These are phyloP conservation scores for Nephotettix cincticeps DNA, from an alignment of 1,140 invertebrate species.

Conservation along the genomic window DNA sequence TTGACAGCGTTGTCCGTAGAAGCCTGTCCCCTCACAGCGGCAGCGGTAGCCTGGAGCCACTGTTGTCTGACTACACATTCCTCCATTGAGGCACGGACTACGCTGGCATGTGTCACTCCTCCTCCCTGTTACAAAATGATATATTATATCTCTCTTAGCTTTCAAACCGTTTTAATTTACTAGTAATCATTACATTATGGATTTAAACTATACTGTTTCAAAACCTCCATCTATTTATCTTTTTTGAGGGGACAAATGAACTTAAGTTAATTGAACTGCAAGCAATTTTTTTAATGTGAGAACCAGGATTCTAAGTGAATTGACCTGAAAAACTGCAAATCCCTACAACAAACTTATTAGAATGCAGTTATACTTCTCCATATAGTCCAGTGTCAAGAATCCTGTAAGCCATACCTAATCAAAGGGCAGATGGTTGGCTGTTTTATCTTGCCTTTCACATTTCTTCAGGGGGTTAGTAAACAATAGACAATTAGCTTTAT, in stretches of 20 bases:
- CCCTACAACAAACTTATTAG: too few species aligned
- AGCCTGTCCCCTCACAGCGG: slow-evolving; percentile 70
- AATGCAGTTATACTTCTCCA: too few species aligned
- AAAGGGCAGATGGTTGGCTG: too few species aligned
- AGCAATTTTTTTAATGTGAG: too few species aligned
- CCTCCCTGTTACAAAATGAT: slow-evolving; percentile 50
- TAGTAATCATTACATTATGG: background rate
- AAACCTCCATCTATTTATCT: slow-evolving; percentile 8
- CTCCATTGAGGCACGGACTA: slow-evolving; percentile 61
- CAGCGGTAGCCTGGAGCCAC: slow-evolving; percentile 66
- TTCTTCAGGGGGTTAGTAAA: too few species aligned
- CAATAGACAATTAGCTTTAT: too few species aligned
- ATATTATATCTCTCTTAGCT: background rate
- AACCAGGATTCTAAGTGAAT: too few species aligned
- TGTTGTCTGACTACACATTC: slow-evolving; percentile 67
- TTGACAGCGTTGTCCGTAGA: slow-evolving; percentile 65
- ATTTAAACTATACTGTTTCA: background rate
- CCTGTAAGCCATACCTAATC: too few species aligned
- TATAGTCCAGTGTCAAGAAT: too few species aligned
- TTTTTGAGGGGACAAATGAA: background rate
- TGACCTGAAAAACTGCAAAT: too few species aligned
- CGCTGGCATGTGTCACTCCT: slow-evolving; percentile 59
- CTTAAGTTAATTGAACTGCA: too few species aligned
- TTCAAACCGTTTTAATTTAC: background rate
- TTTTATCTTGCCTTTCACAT: too few species aligned